A percentile compares a stretch with the other conserved stretches of the same genome.
Evolutionary conservation across 2,797 vertebrate genomes (phyloP).

Genomic region (Peromyscus eremicus): DNA sequence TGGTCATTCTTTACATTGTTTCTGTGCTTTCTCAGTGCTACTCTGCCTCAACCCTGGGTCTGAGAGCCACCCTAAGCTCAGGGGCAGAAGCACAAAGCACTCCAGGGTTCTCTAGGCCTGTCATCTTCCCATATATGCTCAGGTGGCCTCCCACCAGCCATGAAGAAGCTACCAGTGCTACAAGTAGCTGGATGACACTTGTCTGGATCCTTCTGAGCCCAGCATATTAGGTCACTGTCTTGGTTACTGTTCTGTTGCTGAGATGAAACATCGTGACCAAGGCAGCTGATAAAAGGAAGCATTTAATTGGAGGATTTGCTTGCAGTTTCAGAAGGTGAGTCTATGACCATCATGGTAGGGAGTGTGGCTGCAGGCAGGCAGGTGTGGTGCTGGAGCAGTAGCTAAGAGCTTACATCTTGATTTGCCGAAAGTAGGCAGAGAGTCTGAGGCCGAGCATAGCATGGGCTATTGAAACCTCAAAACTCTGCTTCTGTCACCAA

Average conservation of each 20-base stretch:
- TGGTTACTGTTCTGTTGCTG: not conserved
- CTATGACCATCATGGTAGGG: not conserved
- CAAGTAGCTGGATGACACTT: not conserved
- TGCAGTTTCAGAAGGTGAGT: not conserved
- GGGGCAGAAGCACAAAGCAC: not conserved
- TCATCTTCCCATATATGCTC: not conserved
- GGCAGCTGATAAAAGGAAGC: not conserved
- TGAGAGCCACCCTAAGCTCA: not conserved
- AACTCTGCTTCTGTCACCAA: slow-evolving; percentile 1
- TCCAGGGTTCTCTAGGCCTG: not conserved
- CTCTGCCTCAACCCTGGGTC: not conserved
- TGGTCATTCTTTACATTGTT: not conserved
- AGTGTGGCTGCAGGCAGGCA: not conserved
- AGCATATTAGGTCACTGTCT: not conserved
- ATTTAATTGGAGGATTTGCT: not conserved
- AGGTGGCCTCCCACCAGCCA: not conserved
- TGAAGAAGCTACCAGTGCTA: not conserved
- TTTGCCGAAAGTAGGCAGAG: not conserved
- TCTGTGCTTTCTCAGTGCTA: not conserved
- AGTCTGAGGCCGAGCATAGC: not conserved
- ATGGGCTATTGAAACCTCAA: not conserved
- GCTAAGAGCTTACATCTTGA: not conserved
- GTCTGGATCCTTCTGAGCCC: not conserved
- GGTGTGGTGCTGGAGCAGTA: not conserved
- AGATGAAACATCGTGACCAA: not conserved